Base-by-base conservation (phyloP, 2,888 invertebrate species). In the Amphipyra tragopoginis region DNA sequence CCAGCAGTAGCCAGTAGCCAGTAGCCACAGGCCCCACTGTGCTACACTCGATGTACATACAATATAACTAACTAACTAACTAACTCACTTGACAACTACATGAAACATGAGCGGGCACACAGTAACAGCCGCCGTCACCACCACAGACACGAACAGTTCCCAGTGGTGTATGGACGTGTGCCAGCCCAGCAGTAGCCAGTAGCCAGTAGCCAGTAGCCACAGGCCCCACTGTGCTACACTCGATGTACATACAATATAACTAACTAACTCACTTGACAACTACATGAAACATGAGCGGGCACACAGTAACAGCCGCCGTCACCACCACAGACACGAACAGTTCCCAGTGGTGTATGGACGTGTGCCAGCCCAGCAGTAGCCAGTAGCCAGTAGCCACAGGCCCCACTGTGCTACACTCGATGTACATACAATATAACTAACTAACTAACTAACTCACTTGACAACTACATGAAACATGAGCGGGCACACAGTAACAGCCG, bases 41-140 rank as follows among this genome's bases (percentile, higher is more conserved):
- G n/a, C n/a, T n/a, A n/a, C n/a, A n/a, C 6, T 42, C 8, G 8
- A 42, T 14, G 15, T 1, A 14, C 8, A 5, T 21, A 44, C 36
- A 40, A 21, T n/a, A 13, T 39, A 11, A n/a, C n/a, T n/a, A n/a
- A n/a, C n/a, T n/a, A n/a, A n/a, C n/a, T n/a, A n/a, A n/a, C n/a
- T n/a, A n/a, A 83, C 89, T 83, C 84, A 95, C 95, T 93, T 95
- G 64, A 96, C 96, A 21, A 97, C 89, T 65, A 95, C 90, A 11
- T 96, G 95, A 79, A 97, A 96, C n/a, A 97, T 73, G 50, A 96
- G 89, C 6, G 97, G 97, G 53, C 96, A 93, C 1, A 97, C 56
- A 10, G 96, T 93, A 83, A 97, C 95, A 11, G 96, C 94, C 0
- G 92, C 85, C 5, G 97, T 97, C 14, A 97, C 94, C 14, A 95